Percentiles rank a stretch among this genome's conserved stretches.
These are phyloP conservation scores for Zaprionus ornatus DNA, from an alignment of 1,140 invertebrate genomes.

Conservation along the genomic window DNA sequence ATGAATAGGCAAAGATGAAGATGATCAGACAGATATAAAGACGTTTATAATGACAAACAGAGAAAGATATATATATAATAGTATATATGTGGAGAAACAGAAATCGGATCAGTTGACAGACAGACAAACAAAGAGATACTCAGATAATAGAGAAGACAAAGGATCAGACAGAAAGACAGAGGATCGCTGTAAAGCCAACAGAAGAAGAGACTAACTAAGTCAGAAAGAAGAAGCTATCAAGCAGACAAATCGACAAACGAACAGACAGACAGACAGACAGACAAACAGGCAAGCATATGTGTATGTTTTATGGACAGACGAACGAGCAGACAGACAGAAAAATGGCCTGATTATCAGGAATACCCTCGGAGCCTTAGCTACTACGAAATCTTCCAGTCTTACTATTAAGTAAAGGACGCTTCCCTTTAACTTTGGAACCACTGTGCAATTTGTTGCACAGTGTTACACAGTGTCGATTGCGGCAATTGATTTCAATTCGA, in stretches of 20 bases:
- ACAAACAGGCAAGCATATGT: not conserved
- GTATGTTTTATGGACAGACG: not conserved
- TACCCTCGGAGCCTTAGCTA: not conserved
- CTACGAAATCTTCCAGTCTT: not conserved
- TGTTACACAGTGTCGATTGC: constrained; percentile 63
- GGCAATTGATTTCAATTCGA: constrained; percentile 80
- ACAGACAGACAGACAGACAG: not conserved
- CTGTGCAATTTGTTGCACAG: constrained; percentile 64
- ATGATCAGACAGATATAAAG: not conserved
- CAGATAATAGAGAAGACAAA: not conserved
- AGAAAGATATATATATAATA: not conserved
- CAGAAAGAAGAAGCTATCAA: no score
- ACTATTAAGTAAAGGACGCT: not conserved
- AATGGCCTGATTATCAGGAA: not conserved
- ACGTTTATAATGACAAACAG: not conserved
- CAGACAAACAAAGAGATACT: not conserved
- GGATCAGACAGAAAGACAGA: not conserved
- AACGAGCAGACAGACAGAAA: not conserved
- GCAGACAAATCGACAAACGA: no score
- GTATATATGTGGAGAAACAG: not conserved
- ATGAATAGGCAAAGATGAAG: not conserved
- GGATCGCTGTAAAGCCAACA: no score
- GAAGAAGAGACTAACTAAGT: no score
- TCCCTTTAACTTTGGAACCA: constrained; percentile 17
- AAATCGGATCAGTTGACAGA: not conserved